Base-by-base conservation (phyloP, 1,140 invertebrate genomes). In the Andrena cerasifolii region DNA sequence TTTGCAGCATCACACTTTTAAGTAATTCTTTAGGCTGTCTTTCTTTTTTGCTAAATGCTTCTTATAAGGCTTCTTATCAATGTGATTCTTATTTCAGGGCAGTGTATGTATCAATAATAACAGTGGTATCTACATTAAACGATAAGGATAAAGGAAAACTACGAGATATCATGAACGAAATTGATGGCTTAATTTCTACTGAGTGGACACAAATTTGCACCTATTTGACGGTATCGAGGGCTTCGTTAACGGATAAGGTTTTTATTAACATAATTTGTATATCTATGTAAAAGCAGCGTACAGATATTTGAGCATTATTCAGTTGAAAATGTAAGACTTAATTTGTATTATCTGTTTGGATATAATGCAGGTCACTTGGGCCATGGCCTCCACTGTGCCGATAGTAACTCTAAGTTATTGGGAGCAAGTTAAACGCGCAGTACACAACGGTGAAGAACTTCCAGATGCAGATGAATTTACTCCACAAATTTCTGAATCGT, bases 191-290 rank as follows among this genome's bases (percentile, higher is more conserved):
- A 26, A 36, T 83, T 45, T 0, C n/a, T 12, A 18, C 28, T 0
- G 51, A 78, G 45, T 85, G 83, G 83, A 54, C 26, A 26, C 36
- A 8, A 0, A 4, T 0, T 58, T 78, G 59, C 7, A 90, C 93
- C 28, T 94, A 95, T 88, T 90, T 96, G 28, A 95, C 96, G 16
- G 96, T 96, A 94, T 93, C 94, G 53, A 93, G 93, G 26, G 93
- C 95, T 31, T 94, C 93, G 21, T 92, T 96, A 21, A 96, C 95
- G 14, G 93, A 95, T 1, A 96, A 96, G 92, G 94, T 96, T 49
- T 43, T 33, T 21, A 0, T 65, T n/a, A 26, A 49, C 21, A n/a
- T 21, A 5, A 28, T n/a, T 12, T 10, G 5, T 26, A 10, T 21
- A 28, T 40, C n/a, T n/a, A n/a, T n/a, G n/a, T n/a, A n/a, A n/a